A percentile compares a stretch with the other conserved stretches of the same genome.
Conservation (phyloP, 2,888 invertebrate genomes). For the Epinotia ramella region DNA sequence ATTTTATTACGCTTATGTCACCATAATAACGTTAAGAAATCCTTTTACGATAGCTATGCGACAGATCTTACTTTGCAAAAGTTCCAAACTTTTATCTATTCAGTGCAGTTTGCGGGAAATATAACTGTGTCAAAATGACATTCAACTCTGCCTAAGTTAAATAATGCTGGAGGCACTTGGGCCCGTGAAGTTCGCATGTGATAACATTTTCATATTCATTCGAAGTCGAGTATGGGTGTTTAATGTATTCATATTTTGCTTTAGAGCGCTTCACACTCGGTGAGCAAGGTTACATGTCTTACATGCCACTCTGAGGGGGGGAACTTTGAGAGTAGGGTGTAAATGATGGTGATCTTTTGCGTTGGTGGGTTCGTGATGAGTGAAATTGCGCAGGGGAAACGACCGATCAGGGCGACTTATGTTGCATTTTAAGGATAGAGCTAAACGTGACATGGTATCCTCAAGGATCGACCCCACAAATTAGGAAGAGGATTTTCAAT, state of each 20-base stretch:
- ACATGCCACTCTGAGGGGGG: constrained; percentile 43
- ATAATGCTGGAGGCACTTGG: constrained; percentile 55
- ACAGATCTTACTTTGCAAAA: constrained; percentile 53
- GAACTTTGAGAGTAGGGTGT: constrained; percentile 40
- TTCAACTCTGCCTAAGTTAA: constrained; percentile 62
- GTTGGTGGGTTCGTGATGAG: background rate
- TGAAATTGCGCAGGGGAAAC: too few species aligned
- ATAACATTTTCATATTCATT: constrained; percentile 64
- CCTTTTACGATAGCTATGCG: constrained; percentile 50
- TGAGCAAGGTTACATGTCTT: background rate
- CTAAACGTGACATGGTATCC: too few species aligned
- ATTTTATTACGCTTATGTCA: constrained; percentile 12
- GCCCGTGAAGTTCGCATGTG: constrained; percentile 51
- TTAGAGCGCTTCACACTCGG: constrained; percentile 44
- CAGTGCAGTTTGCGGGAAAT: constrained; percentile 56
- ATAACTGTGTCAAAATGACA: constrained; percentile 64
- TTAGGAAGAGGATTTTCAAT: too few species aligned
- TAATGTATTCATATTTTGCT: constrained; percentile 58
- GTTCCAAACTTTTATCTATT: constrained; percentile 53
- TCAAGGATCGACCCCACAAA: too few species aligned
- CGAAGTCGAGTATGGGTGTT: constrained; percentile 50
- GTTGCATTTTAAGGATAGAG: too few species aligned
- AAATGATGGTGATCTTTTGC: background rate
- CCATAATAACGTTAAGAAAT: constrained; percentile 22
- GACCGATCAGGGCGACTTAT: too few species aligned